Percentiles rank a stretch among this genome's conserved stretches.
These are phyloP conservation scores for Garrulus glandarius DNA, from an alignment of 2,797 vertebrate species.

Conservation along the genomic window DNA sequence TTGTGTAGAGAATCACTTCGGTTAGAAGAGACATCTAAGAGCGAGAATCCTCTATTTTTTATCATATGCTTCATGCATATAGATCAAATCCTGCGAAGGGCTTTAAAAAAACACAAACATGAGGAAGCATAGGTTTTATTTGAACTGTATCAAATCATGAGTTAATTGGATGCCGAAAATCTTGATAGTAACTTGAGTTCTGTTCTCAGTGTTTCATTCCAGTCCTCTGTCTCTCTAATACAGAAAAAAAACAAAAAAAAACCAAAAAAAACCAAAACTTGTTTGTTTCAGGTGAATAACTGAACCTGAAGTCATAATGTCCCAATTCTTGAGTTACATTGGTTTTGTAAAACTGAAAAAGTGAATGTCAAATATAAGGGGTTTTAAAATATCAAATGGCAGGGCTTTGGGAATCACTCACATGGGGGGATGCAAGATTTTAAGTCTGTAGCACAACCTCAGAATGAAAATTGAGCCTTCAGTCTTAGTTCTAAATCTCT, in stretches of 20 bases:
- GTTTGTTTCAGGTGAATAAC: neutral
- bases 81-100: no score
- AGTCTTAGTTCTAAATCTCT: neutral
- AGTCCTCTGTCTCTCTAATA: neutral
- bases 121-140: neutral
- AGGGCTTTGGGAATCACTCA: neutral
- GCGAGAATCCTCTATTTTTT: neutral
- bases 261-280: neutral
- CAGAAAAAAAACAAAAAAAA: neutral
- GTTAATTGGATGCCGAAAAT: neutral
- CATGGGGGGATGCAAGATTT: neutral
- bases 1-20: accelerated
- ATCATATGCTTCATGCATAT: accelerated
- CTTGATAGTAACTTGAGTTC: neutral
- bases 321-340: accelerated
- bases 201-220: neutral
- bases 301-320: neutral
- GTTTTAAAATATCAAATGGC: neutral
- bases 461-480: neutral
- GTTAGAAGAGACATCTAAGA: neutral
- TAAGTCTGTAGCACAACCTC: neutral
- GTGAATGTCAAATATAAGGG: neutral
- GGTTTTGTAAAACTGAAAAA: neutral
- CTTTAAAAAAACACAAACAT: accelerated
- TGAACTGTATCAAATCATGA: neutral